These are phyloP conservation scores for Rhingia rostrata DNA, from an alignment of 2,888 invertebrate genomes.

Conservation along the genomic window DNA sequence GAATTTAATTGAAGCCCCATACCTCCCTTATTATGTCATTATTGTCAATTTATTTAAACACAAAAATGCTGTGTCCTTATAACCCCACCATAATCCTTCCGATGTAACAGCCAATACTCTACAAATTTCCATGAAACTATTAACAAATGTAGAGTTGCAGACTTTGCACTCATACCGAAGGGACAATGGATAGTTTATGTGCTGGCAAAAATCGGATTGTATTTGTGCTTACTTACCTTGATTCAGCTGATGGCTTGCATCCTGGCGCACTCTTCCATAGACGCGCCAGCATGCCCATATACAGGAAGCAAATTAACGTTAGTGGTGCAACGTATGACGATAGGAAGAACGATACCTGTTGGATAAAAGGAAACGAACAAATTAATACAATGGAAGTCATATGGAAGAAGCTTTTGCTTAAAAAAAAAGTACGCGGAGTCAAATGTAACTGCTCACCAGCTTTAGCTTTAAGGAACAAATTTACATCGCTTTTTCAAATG, in stretches of 20 bases:
- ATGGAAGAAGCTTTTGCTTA: background rate
- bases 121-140: constrained; percentile 1
- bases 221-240: constrained; percentile 80
- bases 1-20: constrained; percentile 44
- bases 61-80: background rate
- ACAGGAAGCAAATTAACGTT: constrained; percentile 92
- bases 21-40: too few species aligned
- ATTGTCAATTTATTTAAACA: too few species aligned
- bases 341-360: constrained; percentile 92
- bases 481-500: too few species aligned
- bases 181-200: background rate
- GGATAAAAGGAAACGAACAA: constrained; percentile 38
- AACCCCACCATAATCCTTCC: constrained; percentile 17
- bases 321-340: constrained; percentile 95
- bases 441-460: too few species aligned
- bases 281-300: constrained; percentile 93
- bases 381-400: background rate
- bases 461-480: too few species aligned
- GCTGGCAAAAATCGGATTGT: constrained; percentile 21
- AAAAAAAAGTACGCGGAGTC: too few species aligned
- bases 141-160: background rate
- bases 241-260: constrained; percentile 91
- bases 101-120: constrained; percentile 31
- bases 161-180: too few species aligned
- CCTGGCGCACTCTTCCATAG: constrained; percentile 92